Conservation (phyloP, 2,797 vertebrate genomes). For the Amphiprion clarkii region DNA sequence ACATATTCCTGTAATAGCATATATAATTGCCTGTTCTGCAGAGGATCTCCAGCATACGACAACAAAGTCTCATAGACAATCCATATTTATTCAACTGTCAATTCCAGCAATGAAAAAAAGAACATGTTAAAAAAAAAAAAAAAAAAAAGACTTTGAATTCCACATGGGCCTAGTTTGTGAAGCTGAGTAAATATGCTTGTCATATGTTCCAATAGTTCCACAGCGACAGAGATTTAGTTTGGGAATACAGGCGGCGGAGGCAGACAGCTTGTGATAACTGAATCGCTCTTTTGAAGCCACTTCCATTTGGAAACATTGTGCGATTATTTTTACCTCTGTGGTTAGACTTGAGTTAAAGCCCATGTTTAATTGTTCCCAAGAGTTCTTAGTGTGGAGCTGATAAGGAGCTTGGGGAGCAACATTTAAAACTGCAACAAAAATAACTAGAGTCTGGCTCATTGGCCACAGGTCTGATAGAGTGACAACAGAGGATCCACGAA, state of each 20-base stretch:
- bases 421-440: conserved; percentile 92
- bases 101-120: conserved; percentile 68
- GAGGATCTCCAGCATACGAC: conserved; percentile 82
- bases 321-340: conserved; percentile 87
- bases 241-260: conserved; percentile 79
- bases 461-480: conserved; percentile 74
- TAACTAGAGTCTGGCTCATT: conserved; percentile 83
- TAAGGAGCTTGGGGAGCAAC: conserved; percentile 92
- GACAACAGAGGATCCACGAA: conserved; percentile 57
- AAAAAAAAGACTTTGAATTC: conserved; percentile 76
- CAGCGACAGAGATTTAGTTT: conserved; percentile 77
- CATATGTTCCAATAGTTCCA: conserved; percentile 82
- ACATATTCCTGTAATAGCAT: conserved; percentile 87
- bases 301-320: conserved; percentile 86
- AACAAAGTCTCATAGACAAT: conserved; percentile 87
- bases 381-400: conserved; percentile 94
- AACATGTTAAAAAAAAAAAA: conserved; percentile 10
- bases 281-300: conserved; percentile 83
- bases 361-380: conserved; percentile 93
- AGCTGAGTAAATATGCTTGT: conserved; percentile 83
- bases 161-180: conserved; percentile 79
- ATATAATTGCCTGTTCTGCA: conserved; percentile 86
- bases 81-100: conserved; percentile 88
- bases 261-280: conserved; percentile 82
- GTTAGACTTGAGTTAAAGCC: conserved; percentile 89